Evolutionary conservation across 2,888 invertebrate species (phyloP), one percentile per base, ranked within the genome.

Genomic region (Brachynemurus nebulosus): DNA sequence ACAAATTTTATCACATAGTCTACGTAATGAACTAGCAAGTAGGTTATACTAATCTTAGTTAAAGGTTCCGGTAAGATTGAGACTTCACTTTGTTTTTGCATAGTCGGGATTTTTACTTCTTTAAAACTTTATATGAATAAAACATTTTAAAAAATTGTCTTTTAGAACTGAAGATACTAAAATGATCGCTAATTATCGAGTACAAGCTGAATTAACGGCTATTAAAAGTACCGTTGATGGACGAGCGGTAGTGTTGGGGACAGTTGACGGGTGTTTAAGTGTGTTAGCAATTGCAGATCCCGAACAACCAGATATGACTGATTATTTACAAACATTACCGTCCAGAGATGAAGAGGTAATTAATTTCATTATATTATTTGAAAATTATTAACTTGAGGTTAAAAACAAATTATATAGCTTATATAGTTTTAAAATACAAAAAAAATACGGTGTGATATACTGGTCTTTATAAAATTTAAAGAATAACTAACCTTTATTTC

Each of bases 241-340:
- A 0, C 78, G 74, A 51, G 81, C 83, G 16, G 71, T 91, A 25
- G 86, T 91, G 1, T 69, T 95, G 41, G 92, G 91, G 0, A 92
- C 91, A 0, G 85, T 92, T 1, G 95, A 96, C 58, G 95, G 95
- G 4, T 92, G 92, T 59, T 76, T 95, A 44, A 89, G 91, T 0
- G 83, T 91, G n/a, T 68, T 95, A 45, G 84, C 88, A 12, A 74
- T 76, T 48, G 67, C 74, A 1, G 88, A 88, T 65, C 74, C 79
- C 1, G 66, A 68, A 8, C 80, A 80, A 54, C 65, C 71, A 18
- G 76, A 75, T 55, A 77, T 78, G 68, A 65, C 68, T 49, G 70
- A 76, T 34, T 80, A 77, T 59, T 62, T 85, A 17, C 67, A 68
- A 40, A 67, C 69, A 46, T 68, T 85, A 57, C 84, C 84, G 1